Conservation (phyloP, 2,113 vertebrate species). For the Typhlomys cinereus region DNA sequence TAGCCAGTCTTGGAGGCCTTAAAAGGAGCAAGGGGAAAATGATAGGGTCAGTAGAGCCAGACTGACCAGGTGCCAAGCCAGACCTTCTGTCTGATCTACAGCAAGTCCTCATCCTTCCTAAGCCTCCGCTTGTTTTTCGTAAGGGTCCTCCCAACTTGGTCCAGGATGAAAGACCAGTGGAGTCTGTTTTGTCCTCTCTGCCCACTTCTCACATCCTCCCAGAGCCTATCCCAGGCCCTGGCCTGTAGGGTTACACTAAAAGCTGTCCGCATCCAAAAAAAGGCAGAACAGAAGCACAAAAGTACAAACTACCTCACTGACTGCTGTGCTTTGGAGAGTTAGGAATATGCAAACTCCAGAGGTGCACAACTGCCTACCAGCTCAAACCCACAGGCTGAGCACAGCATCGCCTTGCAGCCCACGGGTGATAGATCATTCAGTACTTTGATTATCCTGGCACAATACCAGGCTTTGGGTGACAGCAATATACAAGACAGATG, state of each 20-base stretch:
- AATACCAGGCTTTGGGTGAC: background rate
- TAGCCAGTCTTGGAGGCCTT: background rate
- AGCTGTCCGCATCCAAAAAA: background rate
- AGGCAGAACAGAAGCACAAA: background rate
- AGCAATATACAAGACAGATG: background rate
- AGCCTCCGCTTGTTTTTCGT: background rate
- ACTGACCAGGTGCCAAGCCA: background rate
- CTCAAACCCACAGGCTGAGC: background rate
- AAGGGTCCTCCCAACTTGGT: too few species aligned
- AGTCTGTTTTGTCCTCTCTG: background rate
- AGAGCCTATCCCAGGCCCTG: background rate
- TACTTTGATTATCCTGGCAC: background rate
- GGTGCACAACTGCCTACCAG: too few species aligned
- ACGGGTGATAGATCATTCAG: background rate
- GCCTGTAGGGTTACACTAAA: background rate
- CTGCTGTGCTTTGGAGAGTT: background rate
- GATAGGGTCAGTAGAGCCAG: background rate
- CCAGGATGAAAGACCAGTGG: background rate
- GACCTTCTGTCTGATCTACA: background rate
- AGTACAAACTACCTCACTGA: background rate
- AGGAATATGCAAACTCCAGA: fast-evolving
- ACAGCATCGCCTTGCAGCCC: background rate
- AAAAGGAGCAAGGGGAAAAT: background rate
- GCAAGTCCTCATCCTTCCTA: background rate
- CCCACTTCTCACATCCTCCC: too few species aligned